phyloP scores from a whole-genome alignment of 2,113 vertebrate species.

The Carassius gibelio region DNA sequence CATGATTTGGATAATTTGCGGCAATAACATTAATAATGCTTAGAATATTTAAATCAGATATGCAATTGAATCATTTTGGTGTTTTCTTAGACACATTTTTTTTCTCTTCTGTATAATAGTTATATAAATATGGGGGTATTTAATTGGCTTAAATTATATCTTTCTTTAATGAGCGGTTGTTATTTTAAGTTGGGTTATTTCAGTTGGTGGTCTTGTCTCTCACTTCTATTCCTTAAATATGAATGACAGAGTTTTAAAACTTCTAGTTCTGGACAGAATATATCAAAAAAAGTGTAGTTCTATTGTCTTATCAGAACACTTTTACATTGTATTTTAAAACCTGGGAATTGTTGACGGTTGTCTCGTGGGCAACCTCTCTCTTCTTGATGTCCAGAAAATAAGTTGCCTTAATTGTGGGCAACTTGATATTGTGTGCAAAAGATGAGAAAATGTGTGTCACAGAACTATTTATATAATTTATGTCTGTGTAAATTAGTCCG shows the following conservation, averaged over 20 bases:
- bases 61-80: slow-evolving; percentile 57
- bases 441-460: slow-evolving; percentile 48
- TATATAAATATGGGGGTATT: slow-evolving; percentile 41
- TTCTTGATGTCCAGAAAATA: slow-evolving; percentile 69
- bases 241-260: slow-evolving; percentile 67
- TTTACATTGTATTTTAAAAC: slow-evolving; percentile 71
- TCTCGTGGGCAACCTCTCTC: slow-evolving; percentile 64
- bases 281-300: slow-evolving; percentile 59
- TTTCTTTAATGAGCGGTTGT: slow-evolving; percentile 51
- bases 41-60: slow-evolving; percentile 59
- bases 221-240: slow-evolving; percentile 67
- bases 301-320: slow-evolving; percentile 62
- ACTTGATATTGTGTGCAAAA: slow-evolving; percentile 66
- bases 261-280: slow-evolving; percentile 72
- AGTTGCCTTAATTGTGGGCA: slow-evolving; percentile 63
- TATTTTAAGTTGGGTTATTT: slow-evolving; percentile 72
- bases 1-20: slow-evolving; percentile 57
- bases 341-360: slow-evolving; percentile 65
- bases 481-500: slow-evolving; percentile 64
- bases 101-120: slow-evolving; percentile 32
- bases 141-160: slow-evolving; percentile 54
- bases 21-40: slow-evolving; percentile 54
- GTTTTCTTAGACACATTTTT: slow-evolving; percentile 35
- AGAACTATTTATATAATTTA: slow-evolving; percentile 70
- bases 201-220: slow-evolving; percentile 63